Evolutionary conservation across 2,888 invertebrate genomes (phyloP).

Genomic region (Mantis religiosa): DNA sequence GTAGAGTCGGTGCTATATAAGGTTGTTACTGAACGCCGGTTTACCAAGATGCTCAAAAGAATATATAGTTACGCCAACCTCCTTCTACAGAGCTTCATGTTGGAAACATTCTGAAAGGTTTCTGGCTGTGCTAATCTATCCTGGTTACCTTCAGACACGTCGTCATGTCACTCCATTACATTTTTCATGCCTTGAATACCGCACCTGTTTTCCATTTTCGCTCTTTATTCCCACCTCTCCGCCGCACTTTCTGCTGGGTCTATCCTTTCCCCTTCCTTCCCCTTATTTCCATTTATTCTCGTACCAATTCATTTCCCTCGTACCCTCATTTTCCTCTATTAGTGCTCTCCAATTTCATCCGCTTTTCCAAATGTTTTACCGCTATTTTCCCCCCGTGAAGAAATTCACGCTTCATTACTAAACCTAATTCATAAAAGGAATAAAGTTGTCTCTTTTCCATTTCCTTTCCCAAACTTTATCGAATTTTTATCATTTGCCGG

Average conservation of each 20-base stretch:
- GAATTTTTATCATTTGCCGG: neutral
- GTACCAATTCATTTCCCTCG: neutral
- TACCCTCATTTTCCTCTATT: neutral
- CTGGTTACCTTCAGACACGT: neutral
- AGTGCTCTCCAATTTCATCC: neutral
- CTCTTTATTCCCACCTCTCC: neutral
- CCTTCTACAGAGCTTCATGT: neutral
- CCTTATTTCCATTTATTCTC: neutral
- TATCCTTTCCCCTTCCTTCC: neutral
- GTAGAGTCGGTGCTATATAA: too few species aligned
- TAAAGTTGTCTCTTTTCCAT: neutral
- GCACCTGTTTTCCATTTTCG: neutral
- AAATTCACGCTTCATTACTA: neutral
- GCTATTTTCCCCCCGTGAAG: neutral
- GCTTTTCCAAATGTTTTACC: neutral
- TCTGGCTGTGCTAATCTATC: neutral
- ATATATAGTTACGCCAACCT: too few species aligned
- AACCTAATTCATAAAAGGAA: neutral
- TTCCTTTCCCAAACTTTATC: neutral
- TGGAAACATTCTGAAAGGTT: neutral
- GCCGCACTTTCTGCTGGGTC: neutral
- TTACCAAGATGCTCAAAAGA: too few species aligned
- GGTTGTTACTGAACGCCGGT: too few species aligned
- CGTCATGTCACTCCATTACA: neutral
- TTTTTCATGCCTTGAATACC: neutral